phyloP scores from a whole-genome alignment of 2,888 invertebrate species.

The Leucophenga maculata region DNA sequence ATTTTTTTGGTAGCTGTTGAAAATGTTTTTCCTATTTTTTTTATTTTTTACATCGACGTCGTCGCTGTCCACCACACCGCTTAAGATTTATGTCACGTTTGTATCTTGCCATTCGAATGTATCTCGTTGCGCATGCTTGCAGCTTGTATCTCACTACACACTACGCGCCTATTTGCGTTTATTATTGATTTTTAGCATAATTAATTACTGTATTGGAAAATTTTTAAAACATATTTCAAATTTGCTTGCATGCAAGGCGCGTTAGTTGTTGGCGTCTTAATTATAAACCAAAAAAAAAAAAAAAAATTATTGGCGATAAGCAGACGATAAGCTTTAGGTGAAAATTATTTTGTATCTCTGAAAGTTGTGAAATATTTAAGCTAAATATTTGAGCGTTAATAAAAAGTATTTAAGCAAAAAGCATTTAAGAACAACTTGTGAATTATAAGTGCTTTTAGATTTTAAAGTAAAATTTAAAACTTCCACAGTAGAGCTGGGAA shows the following conservation, averaged over 20 bases:
- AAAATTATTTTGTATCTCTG: no score
- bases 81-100: constrained; percentile 2
- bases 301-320: constrained; percentile 15
- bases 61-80: not conserved
- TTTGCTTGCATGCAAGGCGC: no score
- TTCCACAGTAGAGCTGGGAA: no score
- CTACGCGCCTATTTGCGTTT: constrained; percentile 1
- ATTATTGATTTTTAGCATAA: constrained; percentile 27
- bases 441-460: no score
- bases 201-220: constrained; percentile 26
- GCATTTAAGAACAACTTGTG: no score
- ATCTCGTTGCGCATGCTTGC: constrained; percentile 10
- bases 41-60: not conserved
- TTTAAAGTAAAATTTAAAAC: no score
- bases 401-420: no score
- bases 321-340: no score
- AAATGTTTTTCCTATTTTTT: constrained; percentile 2
- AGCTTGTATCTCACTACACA: not conserved
- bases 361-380: no score
- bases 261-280: constrained; percentile 11
- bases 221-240: not conserved
- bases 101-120: not conserved
- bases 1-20: constrained; percentile 20
- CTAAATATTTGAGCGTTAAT: no score
- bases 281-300: constrained; percentile 25